Percentiles rank a stretch among this genome's conserved stretches.
phyloP scores from a whole-genome alignment of 2,888 invertebrate genomes.

The Cyrtodaria siliqua region DNA sequence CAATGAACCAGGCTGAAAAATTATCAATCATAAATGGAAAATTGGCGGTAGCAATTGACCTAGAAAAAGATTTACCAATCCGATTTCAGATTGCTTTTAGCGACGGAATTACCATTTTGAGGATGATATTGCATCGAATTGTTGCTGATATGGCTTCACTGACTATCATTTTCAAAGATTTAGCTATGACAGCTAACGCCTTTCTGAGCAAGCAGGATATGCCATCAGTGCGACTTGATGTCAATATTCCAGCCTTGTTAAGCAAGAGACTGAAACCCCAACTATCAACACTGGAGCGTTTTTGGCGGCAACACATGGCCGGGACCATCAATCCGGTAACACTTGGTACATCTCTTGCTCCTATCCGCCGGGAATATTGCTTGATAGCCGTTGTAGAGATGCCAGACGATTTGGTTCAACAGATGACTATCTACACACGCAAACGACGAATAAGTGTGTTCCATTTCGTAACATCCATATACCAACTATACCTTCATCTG shows the following conservation, averaged over 20 bases:
- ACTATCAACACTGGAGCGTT: too few relatives aligned
- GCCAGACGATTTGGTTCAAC: neutral
- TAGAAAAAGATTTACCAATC: conserved; percentile 1
- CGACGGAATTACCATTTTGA: neutral
- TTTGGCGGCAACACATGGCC: too few relatives aligned
- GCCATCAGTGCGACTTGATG: neutral
- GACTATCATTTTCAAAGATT: conserved; percentile 11
- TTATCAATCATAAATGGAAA: neutral
- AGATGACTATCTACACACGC: neutral
- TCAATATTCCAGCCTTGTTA: neutral
- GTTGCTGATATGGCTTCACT: conserved; percentile 2
- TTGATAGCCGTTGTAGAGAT: neutral
- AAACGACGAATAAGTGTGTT: conserved; percentile 4
- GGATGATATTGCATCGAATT: conserved; percentile 12
- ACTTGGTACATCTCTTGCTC: too few relatives aligned
- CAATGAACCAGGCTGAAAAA: neutral
- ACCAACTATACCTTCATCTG: conserved; percentile 13
- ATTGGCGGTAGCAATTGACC: neutral
- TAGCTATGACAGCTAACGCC: neutral
- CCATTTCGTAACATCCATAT: conserved; percentile 14
- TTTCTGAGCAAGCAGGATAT: neutral
- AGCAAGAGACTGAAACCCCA: neutral
- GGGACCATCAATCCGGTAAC: too few relatives aligned
- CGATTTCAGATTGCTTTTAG: neutral
- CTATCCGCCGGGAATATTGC: neutral